A percentile compares a stretch with the other conserved stretches of the same genome.
Conservation (phyloP, 2,797 vertebrate species). For the Sternarchorhynchus goeldii region DNA sequence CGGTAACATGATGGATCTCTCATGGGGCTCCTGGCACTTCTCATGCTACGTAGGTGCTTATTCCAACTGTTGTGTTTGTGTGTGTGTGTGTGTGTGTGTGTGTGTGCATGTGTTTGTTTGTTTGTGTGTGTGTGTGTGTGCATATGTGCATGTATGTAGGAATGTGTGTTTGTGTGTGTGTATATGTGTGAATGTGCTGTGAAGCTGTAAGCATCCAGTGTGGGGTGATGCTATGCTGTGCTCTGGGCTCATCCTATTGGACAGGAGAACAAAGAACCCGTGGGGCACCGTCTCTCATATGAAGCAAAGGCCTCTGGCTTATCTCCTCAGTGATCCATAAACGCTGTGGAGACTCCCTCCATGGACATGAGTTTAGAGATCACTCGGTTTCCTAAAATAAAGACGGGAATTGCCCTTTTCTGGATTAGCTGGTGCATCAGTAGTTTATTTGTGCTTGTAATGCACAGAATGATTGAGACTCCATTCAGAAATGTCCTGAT, state of each 20-base stretch:
- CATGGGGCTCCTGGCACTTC: slow-evolving; percentile 38
- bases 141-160: slow-evolving; percentile 21
- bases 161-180: slow-evolving; percentile 11
- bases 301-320: slow-evolving; percentile 36
- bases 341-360: slow-evolving; percentile 11
- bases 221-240: slow-evolving; percentile 22
- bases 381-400: slow-evolving; percentile 22
- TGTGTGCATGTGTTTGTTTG: slow-evolving; percentile 14
- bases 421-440: slow-evolving; percentile 7
- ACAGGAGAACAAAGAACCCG: slow-evolving; percentile 62
- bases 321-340: slow-evolving; percentile 41
- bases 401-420: slow-evolving; percentile 14
- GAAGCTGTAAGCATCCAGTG: slow-evolving; percentile 14
- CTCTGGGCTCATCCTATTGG: slow-evolving; percentile 59
- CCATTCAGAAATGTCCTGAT: not conserved
- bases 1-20: slow-evolving; percentile 47
- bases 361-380: slow-evolving; percentile 14
- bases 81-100: slow-evolving; percentile 26
- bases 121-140: slow-evolving; percentile 20
- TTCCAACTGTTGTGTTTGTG: slow-evolving; percentile 19
- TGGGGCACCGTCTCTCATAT: slow-evolving; percentile 34
- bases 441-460: slow-evolving; percentile 1
- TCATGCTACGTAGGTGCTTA: slow-evolving; percentile 33
- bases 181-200: slow-evolving; percentile 32
- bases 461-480: slow-evolving; percentile 5